phyloP scores from a whole-genome alignment of 2,888 invertebrate genomes.

The Pyrgus malvae region DNA sequence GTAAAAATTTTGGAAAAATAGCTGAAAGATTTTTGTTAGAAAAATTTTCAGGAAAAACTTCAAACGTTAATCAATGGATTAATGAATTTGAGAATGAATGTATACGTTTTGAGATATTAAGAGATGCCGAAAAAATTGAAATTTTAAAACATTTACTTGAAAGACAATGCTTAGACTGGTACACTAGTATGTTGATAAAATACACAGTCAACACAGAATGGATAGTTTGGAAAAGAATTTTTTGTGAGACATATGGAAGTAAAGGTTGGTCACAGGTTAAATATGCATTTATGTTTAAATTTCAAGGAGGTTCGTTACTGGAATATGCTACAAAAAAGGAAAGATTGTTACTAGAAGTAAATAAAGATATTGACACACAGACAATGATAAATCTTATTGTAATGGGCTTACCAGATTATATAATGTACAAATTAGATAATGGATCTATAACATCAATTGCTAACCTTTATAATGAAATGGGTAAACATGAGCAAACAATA shows the following conservation, averaged over 20 bases:
- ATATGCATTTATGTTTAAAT: slow-evolving; percentile 31
- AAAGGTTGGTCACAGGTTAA: slow-evolving; percentile 30
- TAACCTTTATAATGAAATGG: slow-evolving; percentile 32
- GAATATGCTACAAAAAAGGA: slow-evolving; percentile 36
- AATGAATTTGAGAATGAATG: slow-evolving; percentile 30
- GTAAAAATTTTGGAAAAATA: neutral
- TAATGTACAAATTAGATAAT: slow-evolving; percentile 26
- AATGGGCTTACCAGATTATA: slow-evolving; percentile 25
- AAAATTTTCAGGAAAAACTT: slow-evolving; percentile 18
- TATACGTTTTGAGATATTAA: slow-evolving; percentile 16
- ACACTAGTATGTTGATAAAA: slow-evolving; percentile 28
- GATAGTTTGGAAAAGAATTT: slow-evolving; percentile 20
- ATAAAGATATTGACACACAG: slow-evolving; percentile 26
- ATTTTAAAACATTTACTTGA: slow-evolving; percentile 21
- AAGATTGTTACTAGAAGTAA: slow-evolving; percentile 31
- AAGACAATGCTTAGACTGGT: slow-evolving; percentile 26
- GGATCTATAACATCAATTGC: slow-evolving; percentile 18
- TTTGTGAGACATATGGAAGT: slow-evolving; percentile 27
- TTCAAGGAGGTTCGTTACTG: slow-evolving; percentile 25
- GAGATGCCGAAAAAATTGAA: slow-evolving; percentile 28
- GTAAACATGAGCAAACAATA: slow-evolving; percentile 27
- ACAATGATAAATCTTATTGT: slow-evolving; percentile 31
- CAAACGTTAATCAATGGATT: slow-evolving; percentile 27
- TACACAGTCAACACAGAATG: slow-evolving; percentile 20
- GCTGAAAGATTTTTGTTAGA: slow-evolving; percentile 2